Conservation (phyloP, 2,113 vertebrate genomes). For the Romanogobio albipinnatus region DNA sequence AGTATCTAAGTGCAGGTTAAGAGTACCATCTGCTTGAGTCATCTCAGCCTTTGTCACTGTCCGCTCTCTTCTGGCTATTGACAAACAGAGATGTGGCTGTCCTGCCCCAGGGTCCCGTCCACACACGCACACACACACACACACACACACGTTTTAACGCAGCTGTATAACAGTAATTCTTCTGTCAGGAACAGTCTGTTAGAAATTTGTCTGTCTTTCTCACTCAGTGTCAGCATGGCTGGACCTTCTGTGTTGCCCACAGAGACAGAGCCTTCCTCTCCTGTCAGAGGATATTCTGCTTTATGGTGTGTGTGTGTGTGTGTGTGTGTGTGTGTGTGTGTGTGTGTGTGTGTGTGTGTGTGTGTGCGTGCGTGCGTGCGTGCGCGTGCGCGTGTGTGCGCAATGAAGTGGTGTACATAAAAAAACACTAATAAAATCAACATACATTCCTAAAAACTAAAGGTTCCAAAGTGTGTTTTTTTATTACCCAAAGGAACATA, state of each 20-base stretch:
- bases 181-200: constrained; percentile 97
- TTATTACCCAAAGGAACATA: no score
- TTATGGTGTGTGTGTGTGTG: not conserved
- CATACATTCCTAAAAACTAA: no score
- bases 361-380: no score
- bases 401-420: no score
- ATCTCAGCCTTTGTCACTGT: constrained; percentile 5
- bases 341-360: no score
- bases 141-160: constrained; percentile 48
- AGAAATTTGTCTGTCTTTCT: constrained; percentile 86
- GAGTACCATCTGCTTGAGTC: constrained; percentile 13
- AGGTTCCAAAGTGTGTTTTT: no score
- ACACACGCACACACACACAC: not conserved
- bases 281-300: constrained; percentile 59
- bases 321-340: not conserved
- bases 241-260: constrained; percentile 71
- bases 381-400: no score
- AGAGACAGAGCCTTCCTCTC: constrained; percentile 59
- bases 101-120: not conserved
- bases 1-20: constrained; percentile 1
- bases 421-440: no score
- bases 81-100: constrained; percentile 14
- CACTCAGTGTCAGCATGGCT: constrained; percentile 78
- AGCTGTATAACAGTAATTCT: constrained; percentile 76
- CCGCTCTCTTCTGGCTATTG: constrained; percentile 7